Conservation (phyloP, 2,797 vertebrate genomes). For the Phylloscopus collybita region DNA sequence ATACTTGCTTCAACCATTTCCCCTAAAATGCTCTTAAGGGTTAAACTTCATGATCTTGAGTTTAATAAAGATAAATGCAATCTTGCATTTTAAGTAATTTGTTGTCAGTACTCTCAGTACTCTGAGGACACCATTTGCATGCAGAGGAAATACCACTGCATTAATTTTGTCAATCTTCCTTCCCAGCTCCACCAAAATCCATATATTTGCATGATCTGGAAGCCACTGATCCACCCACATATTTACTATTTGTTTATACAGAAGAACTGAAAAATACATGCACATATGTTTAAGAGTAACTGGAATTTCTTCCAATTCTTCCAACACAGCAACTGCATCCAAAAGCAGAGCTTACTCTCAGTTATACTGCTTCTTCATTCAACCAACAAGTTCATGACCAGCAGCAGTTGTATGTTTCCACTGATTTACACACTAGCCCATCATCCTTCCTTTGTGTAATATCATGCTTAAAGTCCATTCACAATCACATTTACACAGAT, state of each 20-base stretch:
- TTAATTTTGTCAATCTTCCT: background rate
- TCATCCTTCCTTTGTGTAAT: background rate
- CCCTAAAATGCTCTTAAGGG: background rate
- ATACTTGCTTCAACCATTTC: background rate
- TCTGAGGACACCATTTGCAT: slow-evolving; percentile 19
- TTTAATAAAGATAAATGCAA: background rate
- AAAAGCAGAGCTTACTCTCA: background rate
- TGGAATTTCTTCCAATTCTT: slow-evolving; percentile 23
- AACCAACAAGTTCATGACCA: background rate
- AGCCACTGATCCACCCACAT: slow-evolving; percentile 36
- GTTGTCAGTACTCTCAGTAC: background rate
- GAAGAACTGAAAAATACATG: slow-evolving; percentile 26
- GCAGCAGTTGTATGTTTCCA: background rate
- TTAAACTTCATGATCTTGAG: background rate
- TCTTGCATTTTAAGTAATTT: background rate
- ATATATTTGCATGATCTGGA: slow-evolving; percentile 41
- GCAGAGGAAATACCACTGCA: slow-evolving; percentile 1
- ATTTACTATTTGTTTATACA: slow-evolving; percentile 9
- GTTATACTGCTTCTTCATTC: background rate
- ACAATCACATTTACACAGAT: background rate
- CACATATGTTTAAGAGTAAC: background rate
- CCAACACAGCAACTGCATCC: background rate
- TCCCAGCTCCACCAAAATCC: slow-evolving; percentile 48
- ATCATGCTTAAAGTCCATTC: background rate
- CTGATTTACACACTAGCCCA: background rate